A percentile compares a stretch with the other conserved stretches of the same genome.
Conservation (phyloP, 1,140 invertebrate genomes). For the Drosophila saltans region DNA sequence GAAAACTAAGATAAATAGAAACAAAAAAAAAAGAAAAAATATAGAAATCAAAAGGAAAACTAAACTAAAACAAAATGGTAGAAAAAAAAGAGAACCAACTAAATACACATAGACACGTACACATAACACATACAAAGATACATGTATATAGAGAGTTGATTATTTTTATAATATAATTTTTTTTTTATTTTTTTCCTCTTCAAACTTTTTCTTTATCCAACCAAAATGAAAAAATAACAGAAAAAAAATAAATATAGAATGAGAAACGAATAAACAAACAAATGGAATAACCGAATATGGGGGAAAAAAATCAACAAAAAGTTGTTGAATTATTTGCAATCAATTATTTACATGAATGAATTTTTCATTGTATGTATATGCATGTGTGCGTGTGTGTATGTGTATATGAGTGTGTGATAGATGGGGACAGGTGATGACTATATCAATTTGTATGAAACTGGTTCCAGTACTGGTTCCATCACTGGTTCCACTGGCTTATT, state of each 20-base stretch:
- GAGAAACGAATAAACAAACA: neutral
- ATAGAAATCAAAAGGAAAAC: slow-evolving; percentile 53
- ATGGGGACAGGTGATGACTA: neutral
- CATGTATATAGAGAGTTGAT: slow-evolving; percentile 62
- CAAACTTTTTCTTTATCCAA: slow-evolving; percentile 27
- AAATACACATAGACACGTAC: slow-evolving; percentile 83
- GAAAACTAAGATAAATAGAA: slow-evolving; percentile 45
- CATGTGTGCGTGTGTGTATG: slow-evolving; percentile 3
- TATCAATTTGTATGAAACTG: neutral
- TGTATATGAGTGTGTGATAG: slow-evolving; percentile 11
- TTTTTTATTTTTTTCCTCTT: slow-evolving; percentile 33
- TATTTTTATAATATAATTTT: slow-evolving; percentile 56
- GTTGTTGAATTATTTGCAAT: slow-evolving; percentile 36
- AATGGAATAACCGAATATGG: neutral
- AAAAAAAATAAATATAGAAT: slow-evolving; percentile 37
- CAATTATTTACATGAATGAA: slow-evolving; percentile 70
- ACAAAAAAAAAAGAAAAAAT: slow-evolving; percentile 58
- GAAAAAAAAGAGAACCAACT: slow-evolving; percentile 67
- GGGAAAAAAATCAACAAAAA: slow-evolving; percentile 3
- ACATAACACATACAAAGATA: slow-evolving; percentile 76
- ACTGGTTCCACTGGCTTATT: neutral
- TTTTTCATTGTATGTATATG: slow-evolving; percentile 27
- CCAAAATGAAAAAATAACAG: slow-evolving; percentile 43
- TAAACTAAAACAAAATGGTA: slow-evolving; percentile 51
- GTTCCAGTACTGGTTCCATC: neutral